Evolutionary conservation across 2,797 vertebrate species (phyloP).

Genomic region (Benthosema pterotum): DNA sequence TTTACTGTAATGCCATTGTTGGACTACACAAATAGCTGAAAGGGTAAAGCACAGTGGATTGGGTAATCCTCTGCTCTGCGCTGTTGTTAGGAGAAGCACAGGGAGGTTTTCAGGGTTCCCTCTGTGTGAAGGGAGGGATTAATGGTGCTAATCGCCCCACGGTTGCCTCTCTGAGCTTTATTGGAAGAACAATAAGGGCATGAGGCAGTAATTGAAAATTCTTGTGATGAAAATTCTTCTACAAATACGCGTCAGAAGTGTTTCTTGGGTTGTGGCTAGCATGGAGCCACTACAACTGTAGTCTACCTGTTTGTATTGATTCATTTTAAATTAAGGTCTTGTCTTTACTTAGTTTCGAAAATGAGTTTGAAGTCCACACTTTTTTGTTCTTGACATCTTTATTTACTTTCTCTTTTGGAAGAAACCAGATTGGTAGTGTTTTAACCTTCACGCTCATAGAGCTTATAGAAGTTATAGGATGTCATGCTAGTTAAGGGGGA

Average conservation of each 20-base stretch:
- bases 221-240: slow-evolving; percentile 60
- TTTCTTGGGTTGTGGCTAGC: slow-evolving; percentile 3
- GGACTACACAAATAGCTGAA: slow-evolving; percentile 38
- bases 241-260: neutral
- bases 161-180: slow-evolving; percentile 47
- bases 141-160: slow-evolving; percentile 56
- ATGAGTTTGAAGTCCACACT: too few species aligned
- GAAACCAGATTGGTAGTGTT: too few species aligned
- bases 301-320: neutral
- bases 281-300: neutral
- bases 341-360: too few species aligned
- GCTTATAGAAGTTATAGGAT: too few species aligned
- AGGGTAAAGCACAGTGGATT: slow-evolving; percentile 36
- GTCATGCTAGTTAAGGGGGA: too few species aligned
- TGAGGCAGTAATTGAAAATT: slow-evolving; percentile 73
- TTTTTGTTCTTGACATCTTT: too few species aligned
- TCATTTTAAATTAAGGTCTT: neutral
- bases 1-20: slow-evolving; percentile 22
- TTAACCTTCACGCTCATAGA: too few species aligned
- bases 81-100: slow-evolving; percentile 5
- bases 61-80: slow-evolving; percentile 1
- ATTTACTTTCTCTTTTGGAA: too few species aligned
- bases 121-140: slow-evolving; percentile 61
- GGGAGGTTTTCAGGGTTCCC: slow-evolving; percentile 40
- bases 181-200: slow-evolving; percentile 47